These are phyloP conservation scores for Calyptomena viridis DNA, from an alignment of 2,113 vertebrate genomes.

Conservation along the genomic window DNA sequence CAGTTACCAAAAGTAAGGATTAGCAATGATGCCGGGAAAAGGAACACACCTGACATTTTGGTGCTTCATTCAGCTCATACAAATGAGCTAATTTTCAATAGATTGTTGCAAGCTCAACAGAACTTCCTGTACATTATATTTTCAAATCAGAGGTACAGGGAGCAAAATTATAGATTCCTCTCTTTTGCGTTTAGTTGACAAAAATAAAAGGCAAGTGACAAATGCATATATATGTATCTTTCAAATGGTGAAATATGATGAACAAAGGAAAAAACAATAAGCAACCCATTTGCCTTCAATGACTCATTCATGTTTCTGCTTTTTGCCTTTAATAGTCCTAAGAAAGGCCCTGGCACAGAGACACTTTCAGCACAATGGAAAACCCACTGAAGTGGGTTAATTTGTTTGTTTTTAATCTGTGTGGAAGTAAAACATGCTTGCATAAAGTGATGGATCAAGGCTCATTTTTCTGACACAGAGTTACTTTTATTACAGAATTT, in stretches of 20 bases:
- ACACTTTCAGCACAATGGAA: neutral
- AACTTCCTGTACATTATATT: constrained; percentile 14
- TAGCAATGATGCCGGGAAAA: neutral
- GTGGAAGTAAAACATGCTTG: neutral
- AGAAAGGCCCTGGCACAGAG: neutral
- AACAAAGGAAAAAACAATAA: neutral
- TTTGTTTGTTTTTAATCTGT: neutral
- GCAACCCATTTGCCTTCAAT: neutral
- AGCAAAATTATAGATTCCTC: neutral
- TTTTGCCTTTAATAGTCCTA: neutral
- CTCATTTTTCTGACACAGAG: neutral
- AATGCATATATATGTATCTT: neutral
- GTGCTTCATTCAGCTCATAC: constrained; percentile 27
- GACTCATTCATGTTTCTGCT: neutral
- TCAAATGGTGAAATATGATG: neutral
- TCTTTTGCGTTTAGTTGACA: neutral
- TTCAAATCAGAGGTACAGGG: neutral
- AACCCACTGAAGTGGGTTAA: neutral
- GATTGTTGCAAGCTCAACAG: constrained; percentile 16
- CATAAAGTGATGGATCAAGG: neutral
- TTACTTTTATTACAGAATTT: neutral
- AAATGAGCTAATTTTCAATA: constrained; percentile 50
- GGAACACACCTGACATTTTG: constrained; percentile 52
- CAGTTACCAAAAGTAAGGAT: constrained; percentile 17
- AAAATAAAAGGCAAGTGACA: neutral